A percentile compares a stretch with the other conserved stretches of the same genome.
These are phyloP conservation scores for Drosophila affinis DNA, from an alignment of 2,888 invertebrate species.

Conservation along the genomic window DNA sequence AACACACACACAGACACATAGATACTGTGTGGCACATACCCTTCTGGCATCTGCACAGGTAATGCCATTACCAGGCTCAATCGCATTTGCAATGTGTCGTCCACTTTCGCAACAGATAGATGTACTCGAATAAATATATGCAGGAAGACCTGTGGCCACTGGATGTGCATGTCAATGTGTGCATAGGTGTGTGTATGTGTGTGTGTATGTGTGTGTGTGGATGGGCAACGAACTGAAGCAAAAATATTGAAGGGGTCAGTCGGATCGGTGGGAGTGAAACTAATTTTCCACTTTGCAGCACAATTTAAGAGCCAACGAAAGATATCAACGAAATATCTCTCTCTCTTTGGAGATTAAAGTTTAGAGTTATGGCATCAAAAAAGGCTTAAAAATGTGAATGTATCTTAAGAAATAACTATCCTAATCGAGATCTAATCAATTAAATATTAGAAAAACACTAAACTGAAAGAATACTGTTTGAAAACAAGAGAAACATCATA, in stretches of 20 bases:
- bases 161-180: not conserved
- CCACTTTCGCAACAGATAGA: not conserved
- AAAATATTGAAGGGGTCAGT: not conserved
- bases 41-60: constrained; percentile 43
- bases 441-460: too few relatives aligned
- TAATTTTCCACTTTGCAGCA: constrained; percentile 81
- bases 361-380: not conserved
- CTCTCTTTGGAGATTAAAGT: not conserved
- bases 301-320: constrained; percentile 65
- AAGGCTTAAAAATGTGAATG: not conserved
- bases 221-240: not conserved
- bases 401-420: not conserved
- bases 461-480: not conserved
- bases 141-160: constrained; percentile 17
- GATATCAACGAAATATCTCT: too few relatives aligned
- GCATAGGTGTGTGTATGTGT: too few relatives aligned
- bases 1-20: not conserved
- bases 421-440: too few relatives aligned
- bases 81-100: constrained; percentile 51
- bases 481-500: too few relatives aligned
- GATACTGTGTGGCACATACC: too few relatives aligned
- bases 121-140: constrained; percentile 17
- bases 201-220: too few relatives aligned
- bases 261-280: constrained; percentile 52
- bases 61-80: constrained; percentile 66